These are phyloP conservation scores for Ceratosolen fusciceps DNA, from an alignment of 1,140 invertebrate genomes.

Conservation along the genomic window DNA sequence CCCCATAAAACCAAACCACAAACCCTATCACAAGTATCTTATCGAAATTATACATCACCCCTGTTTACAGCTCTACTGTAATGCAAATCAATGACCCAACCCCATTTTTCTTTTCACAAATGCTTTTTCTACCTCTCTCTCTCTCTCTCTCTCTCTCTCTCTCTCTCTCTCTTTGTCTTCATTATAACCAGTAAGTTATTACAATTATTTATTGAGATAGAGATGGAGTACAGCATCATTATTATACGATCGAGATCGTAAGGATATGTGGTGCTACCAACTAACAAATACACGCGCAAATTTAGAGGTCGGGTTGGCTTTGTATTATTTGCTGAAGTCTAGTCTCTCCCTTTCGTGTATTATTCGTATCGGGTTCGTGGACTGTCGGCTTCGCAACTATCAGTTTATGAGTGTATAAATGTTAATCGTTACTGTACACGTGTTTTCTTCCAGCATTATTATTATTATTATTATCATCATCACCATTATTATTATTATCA, in stretches of 20 bases:
- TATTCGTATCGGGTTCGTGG: not conserved
- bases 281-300: not conserved
- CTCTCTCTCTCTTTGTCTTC: constrained; percentile 9
- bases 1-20: constrained; percentile 52
- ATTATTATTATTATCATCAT: no score
- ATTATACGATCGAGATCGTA: no score
- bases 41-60: constrained; percentile 55
- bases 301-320: not conserved
- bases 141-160: constrained; percentile 12
- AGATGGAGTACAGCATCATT: no score
- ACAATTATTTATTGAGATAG: not conserved
- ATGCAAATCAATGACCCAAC: constrained; percentile 59
- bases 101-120: constrained; percentile 12
- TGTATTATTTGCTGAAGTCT: not conserved
- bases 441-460: not conserved
- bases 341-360: not conserved
- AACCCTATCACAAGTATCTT: constrained; percentile 41
- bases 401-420: constrained; percentile 4
- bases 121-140: constrained; percentile 1
- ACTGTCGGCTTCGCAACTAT: constrained; percentile 18
- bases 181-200: no score
- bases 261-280: no score
- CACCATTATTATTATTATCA: no score
- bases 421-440: not conserved
- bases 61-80: constrained; percentile 61